These are phyloP conservation scores for Sardinella longiceps DNA, from an alignment of 2,797 vertebrate species.

Conservation along the genomic window DNA sequence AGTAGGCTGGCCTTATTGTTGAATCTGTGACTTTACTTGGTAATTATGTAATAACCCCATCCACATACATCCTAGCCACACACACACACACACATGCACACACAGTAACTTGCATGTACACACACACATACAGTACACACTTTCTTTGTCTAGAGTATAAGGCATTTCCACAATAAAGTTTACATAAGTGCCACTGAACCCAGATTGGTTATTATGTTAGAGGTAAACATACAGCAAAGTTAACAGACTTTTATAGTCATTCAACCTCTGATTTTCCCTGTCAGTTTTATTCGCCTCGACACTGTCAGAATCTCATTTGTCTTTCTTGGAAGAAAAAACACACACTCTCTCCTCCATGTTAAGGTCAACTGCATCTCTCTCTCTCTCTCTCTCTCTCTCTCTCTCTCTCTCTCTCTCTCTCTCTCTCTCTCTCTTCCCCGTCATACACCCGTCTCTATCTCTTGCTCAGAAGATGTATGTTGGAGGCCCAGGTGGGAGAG, in stretches of 20 bases:
- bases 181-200: neutral
- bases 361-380: slow-evolving; percentile 65
- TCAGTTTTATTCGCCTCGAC: neutral
- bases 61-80: no score
- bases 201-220: neutral
- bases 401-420: slow-evolving; percentile 54
- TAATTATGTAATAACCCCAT: no score
- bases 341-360: slow-evolving; percentile 55
- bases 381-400: neutral
- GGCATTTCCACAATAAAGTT: no score
- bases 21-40: no score
- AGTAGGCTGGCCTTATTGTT: no score
- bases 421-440: slow-evolving; percentile 51
- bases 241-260: neutral
- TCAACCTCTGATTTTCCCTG: neutral
- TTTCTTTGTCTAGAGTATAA: neutral
- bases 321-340: neutral
- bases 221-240: neutral
- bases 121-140: neutral
- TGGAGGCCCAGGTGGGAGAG: slow-evolving; percentile 73
- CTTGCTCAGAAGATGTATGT: slow-evolving; percentile 73
- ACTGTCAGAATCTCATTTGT: neutral
- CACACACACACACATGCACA: no score
- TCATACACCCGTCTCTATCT: neutral
- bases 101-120: no score